Conservation (phyloP, 2,888 invertebrate genomes). For the Gortyna flavago region DNA sequence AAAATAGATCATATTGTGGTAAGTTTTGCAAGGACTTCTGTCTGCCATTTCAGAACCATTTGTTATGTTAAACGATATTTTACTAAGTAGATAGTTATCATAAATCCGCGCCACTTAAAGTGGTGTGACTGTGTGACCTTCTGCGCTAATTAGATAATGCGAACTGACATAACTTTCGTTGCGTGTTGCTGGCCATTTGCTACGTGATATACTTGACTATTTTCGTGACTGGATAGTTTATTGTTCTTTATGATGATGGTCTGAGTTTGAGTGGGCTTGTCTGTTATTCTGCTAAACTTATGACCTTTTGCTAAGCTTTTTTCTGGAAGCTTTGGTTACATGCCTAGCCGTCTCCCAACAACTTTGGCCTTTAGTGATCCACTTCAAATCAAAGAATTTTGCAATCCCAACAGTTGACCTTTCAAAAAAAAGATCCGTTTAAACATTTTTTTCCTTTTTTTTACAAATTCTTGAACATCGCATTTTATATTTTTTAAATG, state of each 20-base stretch:
- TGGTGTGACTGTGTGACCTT: slow-evolving; percentile 60
- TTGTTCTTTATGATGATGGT: slow-evolving; percentile 19
- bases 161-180: slow-evolving; percentile 51
- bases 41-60: slow-evolving; percentile 12
- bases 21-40: not conserved
- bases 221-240: slow-evolving; percentile 35
- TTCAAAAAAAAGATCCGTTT: not conserved
- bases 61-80: slow-evolving; percentile 16
- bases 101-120: slow-evolving; percentile 48
- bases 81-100: slow-evolving; percentile 36
- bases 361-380: not conserved
- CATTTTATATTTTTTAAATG: slow-evolving; percentile 27
- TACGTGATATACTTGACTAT: slow-evolving; percentile 39
- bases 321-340: not conserved
- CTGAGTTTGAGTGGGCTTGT: not conserved
- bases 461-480: slow-evolving; percentile 9
- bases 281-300: not conserved
- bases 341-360: not conserved
- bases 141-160: slow-evolving; percentile 55
- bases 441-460: not conserved
- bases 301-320: not conserved
- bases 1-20: too few species aligned
- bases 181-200: slow-evolving; percentile 56
- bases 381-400: not conserved
- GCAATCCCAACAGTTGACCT: slow-evolving; percentile 28